A percentile compares a stretch with the other conserved stretches of the same genome.
phyloP scores from a whole-genome alignment of 2,888 invertebrate species.

The Acanthosepion pharaonis region DNA sequence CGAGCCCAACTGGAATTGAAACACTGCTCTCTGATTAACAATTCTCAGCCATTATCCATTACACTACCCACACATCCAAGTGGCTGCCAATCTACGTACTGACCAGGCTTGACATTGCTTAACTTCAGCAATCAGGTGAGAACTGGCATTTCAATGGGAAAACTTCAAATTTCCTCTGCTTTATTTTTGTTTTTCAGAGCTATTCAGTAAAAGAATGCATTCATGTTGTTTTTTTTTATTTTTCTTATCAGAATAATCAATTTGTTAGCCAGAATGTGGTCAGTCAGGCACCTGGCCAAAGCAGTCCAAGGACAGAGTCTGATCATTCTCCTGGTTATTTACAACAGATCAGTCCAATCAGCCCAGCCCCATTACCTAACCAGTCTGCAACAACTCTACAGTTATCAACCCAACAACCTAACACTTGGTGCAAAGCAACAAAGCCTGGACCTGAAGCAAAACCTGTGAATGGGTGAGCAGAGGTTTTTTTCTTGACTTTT shows the following conservation, averaged over 20 bases:
- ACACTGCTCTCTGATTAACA: no score
- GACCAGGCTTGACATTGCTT: no score
- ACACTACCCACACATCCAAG: no score
- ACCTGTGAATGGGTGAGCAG: neutral
- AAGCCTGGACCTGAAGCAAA: neutral
- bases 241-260: constrained; percentile 13
- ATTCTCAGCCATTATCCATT: no score
- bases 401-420: constrained; percentile 1
- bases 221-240: neutral
- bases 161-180: neutral
- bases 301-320: constrained; percentile 51
- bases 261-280: constrained; percentile 34
- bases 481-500: neutral
- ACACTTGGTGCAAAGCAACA: neutral
- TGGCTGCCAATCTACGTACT: no score
- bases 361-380: constrained; percentile 56
- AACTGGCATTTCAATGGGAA: no score
- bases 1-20: no score
- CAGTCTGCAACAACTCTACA: constrained; percentile 48
- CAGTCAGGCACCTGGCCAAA: constrained; percentile 47
- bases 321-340: constrained; percentile 60
- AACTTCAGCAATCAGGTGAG: no score
- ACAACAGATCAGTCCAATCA: constrained; percentile 65
- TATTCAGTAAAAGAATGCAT: neutral
- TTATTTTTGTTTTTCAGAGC: neutral